These are phyloP conservation scores for Hiodon alosoides DNA, from an alignment of 2,113 vertebrate genomes.

Conservation along the genomic window DNA sequence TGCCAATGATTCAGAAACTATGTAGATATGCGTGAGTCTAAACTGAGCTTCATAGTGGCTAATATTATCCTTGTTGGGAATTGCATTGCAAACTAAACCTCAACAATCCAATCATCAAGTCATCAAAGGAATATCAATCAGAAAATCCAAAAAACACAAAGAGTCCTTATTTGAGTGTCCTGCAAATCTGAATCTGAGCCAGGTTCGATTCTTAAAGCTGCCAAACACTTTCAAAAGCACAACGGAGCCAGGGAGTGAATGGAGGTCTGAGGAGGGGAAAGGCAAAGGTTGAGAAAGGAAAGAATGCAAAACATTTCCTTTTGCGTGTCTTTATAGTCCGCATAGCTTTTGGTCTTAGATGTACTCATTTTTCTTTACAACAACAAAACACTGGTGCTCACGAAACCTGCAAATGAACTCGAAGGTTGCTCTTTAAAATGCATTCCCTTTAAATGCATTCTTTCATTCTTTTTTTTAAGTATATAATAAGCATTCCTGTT, in stretches of 20 bases:
- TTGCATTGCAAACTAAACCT: no score
- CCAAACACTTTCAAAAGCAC: neutral
- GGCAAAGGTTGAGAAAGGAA: slow-evolving; percentile 24
- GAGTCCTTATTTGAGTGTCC: no score
- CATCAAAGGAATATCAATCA: no score
- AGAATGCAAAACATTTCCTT: slow-evolving; percentile 33
- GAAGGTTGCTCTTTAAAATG: slow-evolving; percentile 36
- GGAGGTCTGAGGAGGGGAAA: neutral
- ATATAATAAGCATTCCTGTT: slow-evolving; percentile 22
- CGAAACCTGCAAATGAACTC: slow-evolving; percentile 63
- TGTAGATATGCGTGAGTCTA: no score
- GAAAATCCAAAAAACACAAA: no score
- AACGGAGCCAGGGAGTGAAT: slow-evolving; percentile 10
- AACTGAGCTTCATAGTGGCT: neutral
- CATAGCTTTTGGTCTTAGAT: slow-evolving; percentile 41
- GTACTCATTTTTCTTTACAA: slow-evolving; percentile 38
- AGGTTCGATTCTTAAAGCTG: no score
- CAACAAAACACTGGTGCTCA: slow-evolving; percentile 57
- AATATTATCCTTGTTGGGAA: neutral
- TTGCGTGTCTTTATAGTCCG: slow-evolving; percentile 24
- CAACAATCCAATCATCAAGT: no score
- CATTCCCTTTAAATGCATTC: slow-evolving; percentile 27
- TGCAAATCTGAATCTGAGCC: no score
- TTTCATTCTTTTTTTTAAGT: slow-evolving; percentile 7
- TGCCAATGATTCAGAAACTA: neutral